A percentile compares a stretch with the other conserved stretches of the same genome.
Conservation (phyloP, 2,888 invertebrate species). For the Euproctis similis region DNA sequence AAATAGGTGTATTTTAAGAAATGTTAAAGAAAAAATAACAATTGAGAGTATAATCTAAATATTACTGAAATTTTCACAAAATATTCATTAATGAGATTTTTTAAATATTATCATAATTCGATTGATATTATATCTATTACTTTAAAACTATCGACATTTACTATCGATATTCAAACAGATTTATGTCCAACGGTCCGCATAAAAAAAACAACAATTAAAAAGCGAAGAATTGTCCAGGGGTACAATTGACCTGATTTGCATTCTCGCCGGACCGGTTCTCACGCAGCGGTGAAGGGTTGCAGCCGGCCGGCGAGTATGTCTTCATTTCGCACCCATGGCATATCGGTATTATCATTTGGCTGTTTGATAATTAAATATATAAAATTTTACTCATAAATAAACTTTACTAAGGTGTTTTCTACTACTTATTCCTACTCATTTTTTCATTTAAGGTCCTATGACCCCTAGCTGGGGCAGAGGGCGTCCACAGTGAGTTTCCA, state of each 20-base stretch:
- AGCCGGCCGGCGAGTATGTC: slow-evolving; percentile 26
- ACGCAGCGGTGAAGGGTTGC: slow-evolving; percentile 39
- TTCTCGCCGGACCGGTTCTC: slow-evolving; percentile 58
- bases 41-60: too few species aligned
- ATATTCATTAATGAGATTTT: neutral
- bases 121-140: neutral
- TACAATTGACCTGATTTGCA: slow-evolving; percentile 63
- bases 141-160: slow-evolving; percentile 17
- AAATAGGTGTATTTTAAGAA: too few species aligned
- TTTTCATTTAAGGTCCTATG: too few species aligned
- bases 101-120: neutral
- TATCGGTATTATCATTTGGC: slow-evolving; percentile 3
- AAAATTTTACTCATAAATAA: too few species aligned
- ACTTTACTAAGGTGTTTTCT: too few species aligned
- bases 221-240: slow-evolving; percentile 58
- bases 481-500: too few species aligned
- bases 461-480: too few species aligned
- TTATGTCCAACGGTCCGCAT: slow-evolving; percentile 17
- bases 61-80: too few species aligned
- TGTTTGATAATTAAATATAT: slow-evolving; percentile 3
- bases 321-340: slow-evolving; percentile 24
- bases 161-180: slow-evolving; percentile 21
- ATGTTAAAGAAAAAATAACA: too few species aligned
- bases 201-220: slow-evolving; percentile 44
- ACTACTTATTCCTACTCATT: too few species aligned